phyloP scores from a whole-genome alignment of 2,888 invertebrate species.

The Psylliodes chrysocephalus region DNA sequence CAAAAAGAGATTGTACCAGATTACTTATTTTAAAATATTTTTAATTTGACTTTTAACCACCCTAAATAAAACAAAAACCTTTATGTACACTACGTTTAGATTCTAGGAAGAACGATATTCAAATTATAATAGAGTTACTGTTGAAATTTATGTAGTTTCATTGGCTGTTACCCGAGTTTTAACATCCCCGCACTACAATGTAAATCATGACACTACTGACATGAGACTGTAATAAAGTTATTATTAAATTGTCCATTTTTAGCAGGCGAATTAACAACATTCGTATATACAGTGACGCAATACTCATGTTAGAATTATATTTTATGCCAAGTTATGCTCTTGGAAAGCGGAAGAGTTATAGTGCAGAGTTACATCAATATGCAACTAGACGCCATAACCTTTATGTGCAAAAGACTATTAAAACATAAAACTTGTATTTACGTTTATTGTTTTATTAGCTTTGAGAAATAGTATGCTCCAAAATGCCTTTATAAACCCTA shows the following conservation, averaged over 20 bases:
- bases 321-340: background rate
- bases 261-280: constrained; percentile 9
- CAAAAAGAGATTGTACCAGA: too few species aligned
- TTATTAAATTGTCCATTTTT: constrained; percentile 40
- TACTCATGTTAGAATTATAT: constrained; percentile 1
- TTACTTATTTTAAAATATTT: too few species aligned
- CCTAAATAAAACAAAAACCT: too few species aligned
- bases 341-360: background rate
- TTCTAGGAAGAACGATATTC: background rate
- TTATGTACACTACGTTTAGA: background rate
- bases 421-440: background rate
- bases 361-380: background rate
- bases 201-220: constrained; percentile 34
- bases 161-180: background rate
- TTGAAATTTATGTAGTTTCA: constrained; percentile 10
- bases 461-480: too few species aligned
- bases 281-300: constrained; percentile 1
- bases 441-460: too few species aligned
- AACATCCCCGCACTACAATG: background rate
- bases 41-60: too few species aligned
- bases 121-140: constrained; percentile 8
- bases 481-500: too few species aligned
- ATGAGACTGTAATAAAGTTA: constrained; percentile 33
- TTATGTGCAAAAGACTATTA: background rate
- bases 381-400: background rate